Evolutionary conservation across 2,113 vertebrate genomes (phyloP).

Genomic region (Phyllostomus hastatus): DNA sequence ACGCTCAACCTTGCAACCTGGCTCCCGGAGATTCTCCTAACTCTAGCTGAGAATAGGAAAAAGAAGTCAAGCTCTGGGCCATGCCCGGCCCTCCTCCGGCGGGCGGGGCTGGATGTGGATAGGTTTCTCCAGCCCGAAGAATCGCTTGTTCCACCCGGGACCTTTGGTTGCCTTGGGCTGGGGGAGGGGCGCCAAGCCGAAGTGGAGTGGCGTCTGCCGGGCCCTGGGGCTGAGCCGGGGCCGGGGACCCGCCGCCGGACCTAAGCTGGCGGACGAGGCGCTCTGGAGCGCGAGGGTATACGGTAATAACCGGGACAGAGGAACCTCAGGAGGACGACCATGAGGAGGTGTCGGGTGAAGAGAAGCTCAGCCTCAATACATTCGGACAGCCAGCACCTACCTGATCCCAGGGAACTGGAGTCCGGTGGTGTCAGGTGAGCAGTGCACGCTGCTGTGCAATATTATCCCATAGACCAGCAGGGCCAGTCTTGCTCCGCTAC

Average conservation of each 20-base stretch:
- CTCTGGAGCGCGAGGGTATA: background rate
- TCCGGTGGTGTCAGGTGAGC: conserved; percentile 90
- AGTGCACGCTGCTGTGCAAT: conserved; percentile 92
- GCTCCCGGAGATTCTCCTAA: background rate
- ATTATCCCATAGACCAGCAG: conserved; percentile 95
- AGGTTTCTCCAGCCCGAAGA: background rate
- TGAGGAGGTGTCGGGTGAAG: background rate
- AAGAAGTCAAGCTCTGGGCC: background rate
- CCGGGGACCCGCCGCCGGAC: background rate
- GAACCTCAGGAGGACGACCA: background rate
- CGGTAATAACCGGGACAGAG: background rate
- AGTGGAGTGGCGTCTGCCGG: background rate
- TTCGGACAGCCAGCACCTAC: conserved; percentile 78
- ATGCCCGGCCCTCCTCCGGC: background rate
- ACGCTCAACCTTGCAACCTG: background rate
- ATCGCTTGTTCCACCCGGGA: background rate
- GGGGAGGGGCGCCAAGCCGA: background rate
- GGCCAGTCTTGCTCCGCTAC: conserved; percentile 91
- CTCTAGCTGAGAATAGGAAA: background rate
- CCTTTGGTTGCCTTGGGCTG: background rate
- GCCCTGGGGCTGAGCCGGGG: background rate
- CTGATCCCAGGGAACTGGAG: conserved; percentile 92
- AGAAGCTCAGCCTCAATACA: background rate
- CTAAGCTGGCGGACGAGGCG: background rate
- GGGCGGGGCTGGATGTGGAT: background rate